Evolutionary conservation across 2,888 invertebrate genomes (phyloP).

Genomic region (Lapara coniferarum): DNA sequence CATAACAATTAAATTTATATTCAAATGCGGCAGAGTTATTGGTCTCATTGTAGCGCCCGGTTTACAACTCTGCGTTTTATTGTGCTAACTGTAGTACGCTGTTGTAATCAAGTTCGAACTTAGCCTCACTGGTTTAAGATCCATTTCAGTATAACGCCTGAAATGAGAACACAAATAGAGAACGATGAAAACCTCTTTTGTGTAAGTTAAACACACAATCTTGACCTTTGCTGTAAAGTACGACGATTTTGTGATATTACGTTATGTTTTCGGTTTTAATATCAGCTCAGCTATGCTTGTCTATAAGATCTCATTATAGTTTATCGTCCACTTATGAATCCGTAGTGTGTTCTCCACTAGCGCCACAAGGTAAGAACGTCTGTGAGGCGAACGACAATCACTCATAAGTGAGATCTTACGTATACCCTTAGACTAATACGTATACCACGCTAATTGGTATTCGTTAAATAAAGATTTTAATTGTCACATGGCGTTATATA

Average conservation of each 20-base stretch:
- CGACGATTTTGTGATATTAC: constrained; percentile 4
- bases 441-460: too few species aligned
- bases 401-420: too few species aligned
- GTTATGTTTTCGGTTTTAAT: not conserved
- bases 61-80: constrained; percentile 21
- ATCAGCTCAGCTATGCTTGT: not conserved
- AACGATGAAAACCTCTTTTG: constrained; percentile 24
- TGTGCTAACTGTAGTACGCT: constrained; percentile 3
- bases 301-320: too few species aligned
- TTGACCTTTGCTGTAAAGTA: constrained; percentile 27
- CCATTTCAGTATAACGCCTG: not conserved
- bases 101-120: not conserved
- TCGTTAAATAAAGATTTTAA: too few species aligned
- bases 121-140: not conserved
- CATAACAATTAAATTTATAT: constrained; percentile 22
- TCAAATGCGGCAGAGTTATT: constrained; percentile 4
- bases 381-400: too few species aligned
- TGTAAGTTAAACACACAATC: constrained; percentile 29
- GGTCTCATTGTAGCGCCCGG: constrained; percentile 19
- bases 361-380: too few species aligned
- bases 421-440: too few species aligned
- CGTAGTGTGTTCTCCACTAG: too few species aligned
- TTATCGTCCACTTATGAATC: too few species aligned
- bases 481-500: too few species aligned
- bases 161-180: constrained; percentile 27